Evolutionary conservation across 2,113 vertebrate genomes (phyloP).

Genomic region (Arvicanthis niloticus): DNA sequence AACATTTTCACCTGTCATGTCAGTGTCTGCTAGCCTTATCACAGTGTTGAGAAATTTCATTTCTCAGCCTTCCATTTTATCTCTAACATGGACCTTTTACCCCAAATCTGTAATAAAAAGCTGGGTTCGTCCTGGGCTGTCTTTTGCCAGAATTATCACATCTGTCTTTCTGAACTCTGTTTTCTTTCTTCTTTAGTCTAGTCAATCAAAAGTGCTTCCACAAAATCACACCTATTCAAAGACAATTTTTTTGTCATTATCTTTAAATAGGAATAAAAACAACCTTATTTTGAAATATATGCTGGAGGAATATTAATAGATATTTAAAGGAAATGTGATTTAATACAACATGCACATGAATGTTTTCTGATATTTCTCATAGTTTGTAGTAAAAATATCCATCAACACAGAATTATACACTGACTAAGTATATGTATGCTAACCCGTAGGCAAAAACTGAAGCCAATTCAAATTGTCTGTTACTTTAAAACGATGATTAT

Average conservation of each 20-base stretch:
- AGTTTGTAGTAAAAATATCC: background rate
- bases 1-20: background rate
- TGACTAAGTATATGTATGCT: background rate
- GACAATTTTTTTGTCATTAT: background rate
- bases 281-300: background rate
- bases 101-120: background rate
- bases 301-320: conserved; percentile 10
- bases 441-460: background rate
- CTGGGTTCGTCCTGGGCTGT: background rate
- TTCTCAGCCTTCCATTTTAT: conserved; percentile 10
- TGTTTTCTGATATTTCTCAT: background rate
- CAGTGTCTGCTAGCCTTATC: background rate
- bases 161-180: conserved; percentile 23
- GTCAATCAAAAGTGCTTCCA: background rate
- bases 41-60: background rate
- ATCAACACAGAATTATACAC: background rate
- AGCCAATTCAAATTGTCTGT: background rate
- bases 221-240: background rate
- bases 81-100: background rate
- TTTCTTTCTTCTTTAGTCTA: background rate
- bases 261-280: background rate
- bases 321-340: background rate
- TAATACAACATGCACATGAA: background rate
- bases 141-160: background rate
- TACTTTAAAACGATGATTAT: conserved; percentile 14